A percentile compares a stretch with the other conserved stretches of the same genome.
Evolutionary conservation across 2,113 vertebrate species (phyloP).

Genomic region (Rhinolophus sinicus): DNA sequence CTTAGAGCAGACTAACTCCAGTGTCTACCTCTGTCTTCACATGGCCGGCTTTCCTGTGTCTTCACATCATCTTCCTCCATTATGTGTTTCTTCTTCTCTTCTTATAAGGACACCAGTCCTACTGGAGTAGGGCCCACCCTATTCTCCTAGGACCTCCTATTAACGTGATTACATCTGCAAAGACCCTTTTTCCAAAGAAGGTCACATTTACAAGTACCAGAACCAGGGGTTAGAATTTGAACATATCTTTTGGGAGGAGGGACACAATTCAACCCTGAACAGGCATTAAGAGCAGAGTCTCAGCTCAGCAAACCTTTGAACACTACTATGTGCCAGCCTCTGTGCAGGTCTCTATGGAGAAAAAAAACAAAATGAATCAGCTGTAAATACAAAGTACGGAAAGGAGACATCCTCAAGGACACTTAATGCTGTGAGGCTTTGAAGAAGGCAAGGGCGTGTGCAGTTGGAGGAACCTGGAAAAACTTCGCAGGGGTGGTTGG

Average conservation of each 20-base stretch:
- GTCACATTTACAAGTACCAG: not conserved
- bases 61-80: not conserved
- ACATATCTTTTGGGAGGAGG: not conserved
- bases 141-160: not conserved
- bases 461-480: not conserved
- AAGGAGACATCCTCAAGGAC: not conserved
- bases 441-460: not conserved
- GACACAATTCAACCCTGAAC: not conserved
- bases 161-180: not conserved
- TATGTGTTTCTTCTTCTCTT: not conserved
- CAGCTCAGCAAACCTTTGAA: not conserved
- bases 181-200: not conserved
- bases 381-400: not conserved
- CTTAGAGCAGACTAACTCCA: accelerated
- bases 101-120: not conserved
- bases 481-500: not conserved
- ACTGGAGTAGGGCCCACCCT: not conserved
- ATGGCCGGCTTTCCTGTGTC: not conserved
- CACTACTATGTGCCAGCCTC: not conserved
- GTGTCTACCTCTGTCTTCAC: not conserved
- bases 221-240: not conserved
- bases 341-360: not conserved
- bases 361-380: not conserved
- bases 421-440: not conserved
- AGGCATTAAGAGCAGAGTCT: not conserved